Evolutionary conservation across 2,888 invertebrate genomes (phyloP).

Genomic region (Mimachlamys varia): DNA sequence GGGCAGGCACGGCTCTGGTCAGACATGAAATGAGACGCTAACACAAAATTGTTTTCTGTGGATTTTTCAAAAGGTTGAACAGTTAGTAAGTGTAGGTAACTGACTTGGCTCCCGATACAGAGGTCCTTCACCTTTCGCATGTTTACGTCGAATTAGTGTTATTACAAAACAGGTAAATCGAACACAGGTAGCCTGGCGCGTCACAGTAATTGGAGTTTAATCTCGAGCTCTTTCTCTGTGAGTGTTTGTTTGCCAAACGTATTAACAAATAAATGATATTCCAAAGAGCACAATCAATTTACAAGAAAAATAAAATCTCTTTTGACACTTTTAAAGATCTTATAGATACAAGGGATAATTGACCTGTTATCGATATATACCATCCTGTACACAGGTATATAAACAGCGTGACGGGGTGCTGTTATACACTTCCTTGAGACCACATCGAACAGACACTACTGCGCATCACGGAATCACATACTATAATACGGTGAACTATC

Average conservation of each 20-base stretch:
- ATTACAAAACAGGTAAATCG: background rate
- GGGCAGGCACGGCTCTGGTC: background rate
- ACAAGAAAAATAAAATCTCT: constrained; percentile 20
- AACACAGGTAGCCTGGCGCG: constrained; percentile 14
- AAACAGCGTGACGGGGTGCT: background rate
- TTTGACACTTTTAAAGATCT: constrained; percentile 3
- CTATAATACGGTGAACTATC: background rate
- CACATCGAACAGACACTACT: background rate
- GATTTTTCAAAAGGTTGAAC: background rate
- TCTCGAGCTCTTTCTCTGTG: background rate
- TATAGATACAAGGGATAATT: constrained; percentile 34
- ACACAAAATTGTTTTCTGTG: background rate
- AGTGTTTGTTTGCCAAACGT: constrained; percentile 17
- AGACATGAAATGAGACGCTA: background rate
- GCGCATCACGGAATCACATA: background rate
- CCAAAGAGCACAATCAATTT: background rate
- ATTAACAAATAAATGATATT: constrained; percentile 36
- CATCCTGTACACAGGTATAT: constrained; percentile 23
- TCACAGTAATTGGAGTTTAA: background rate
- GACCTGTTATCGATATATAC: constrained; percentile 31
- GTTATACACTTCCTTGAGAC: background rate
- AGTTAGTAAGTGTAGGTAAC: background rate
- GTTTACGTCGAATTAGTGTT: background rate
- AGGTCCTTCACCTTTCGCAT: constrained; percentile 29
- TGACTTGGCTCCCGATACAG: background rate